Evolutionary conservation across 2,113 vertebrate species (phyloP).

Genomic region (Hipposideros armiger): DNA sequence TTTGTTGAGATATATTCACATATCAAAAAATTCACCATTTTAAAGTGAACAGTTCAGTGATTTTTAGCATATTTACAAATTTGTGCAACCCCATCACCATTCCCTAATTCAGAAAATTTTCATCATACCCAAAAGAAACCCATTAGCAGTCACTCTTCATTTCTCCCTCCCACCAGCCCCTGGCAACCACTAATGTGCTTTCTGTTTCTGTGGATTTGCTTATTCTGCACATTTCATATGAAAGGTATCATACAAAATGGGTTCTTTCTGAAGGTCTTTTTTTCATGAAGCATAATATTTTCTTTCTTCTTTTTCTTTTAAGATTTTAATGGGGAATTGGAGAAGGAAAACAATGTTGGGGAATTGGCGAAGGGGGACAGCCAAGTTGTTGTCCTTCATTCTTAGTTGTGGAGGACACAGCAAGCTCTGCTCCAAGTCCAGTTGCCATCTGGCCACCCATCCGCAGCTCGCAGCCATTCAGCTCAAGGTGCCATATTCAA

Average conservation of each 20-base stretch:
- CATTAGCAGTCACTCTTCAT: not conserved
- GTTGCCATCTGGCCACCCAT: no score
- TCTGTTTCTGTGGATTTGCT: constrained; percentile 18
- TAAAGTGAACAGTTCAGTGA: not conserved
- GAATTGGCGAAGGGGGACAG: no score
- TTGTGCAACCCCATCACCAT: not conserved
- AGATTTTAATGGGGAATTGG: no score
- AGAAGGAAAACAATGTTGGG: no score
- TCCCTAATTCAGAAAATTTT: constrained; percentile 31
- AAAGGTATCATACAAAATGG: not conserved
- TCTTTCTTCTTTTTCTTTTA: not conserved
- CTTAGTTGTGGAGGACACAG: no score
- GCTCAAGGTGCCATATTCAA: no score
- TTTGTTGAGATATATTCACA: constrained; percentile 12
- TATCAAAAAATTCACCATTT: not conserved
- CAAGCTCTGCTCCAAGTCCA: no score
- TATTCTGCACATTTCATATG: not conserved
- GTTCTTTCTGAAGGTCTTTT: constrained; percentile 7
- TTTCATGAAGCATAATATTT: not conserved
- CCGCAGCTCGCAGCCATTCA: no score
- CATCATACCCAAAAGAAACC: not conserved
- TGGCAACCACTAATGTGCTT: not conserved
- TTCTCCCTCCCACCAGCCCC: not conserved
- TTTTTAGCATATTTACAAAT: constrained; percentile 2
- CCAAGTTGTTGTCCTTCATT: no score